Evolutionary conservation across 2,797 vertebrate genomes (phyloP).

Genomic region (Alfaro cultratus): DNA sequence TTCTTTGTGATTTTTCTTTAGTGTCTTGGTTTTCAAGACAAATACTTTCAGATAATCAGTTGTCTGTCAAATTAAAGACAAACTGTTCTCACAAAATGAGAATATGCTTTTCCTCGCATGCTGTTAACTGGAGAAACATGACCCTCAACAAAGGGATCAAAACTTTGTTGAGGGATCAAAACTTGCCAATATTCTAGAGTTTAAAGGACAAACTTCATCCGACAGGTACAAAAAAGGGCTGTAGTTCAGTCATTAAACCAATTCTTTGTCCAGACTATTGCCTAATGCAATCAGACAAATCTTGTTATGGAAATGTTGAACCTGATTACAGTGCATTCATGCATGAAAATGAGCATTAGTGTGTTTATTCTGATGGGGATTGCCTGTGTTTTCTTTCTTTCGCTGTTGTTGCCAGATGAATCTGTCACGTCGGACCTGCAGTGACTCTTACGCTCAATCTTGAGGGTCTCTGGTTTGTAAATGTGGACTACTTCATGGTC

Average conservation of each 20-base stretch:
- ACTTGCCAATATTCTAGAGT: background rate
- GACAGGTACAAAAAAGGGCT: background rate
- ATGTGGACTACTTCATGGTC: slow-evolving; percentile 16
- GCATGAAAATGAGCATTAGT: background rate
- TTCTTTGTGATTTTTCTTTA: background rate
- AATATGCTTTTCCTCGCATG: background rate
- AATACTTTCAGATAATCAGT: background rate
- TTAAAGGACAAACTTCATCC: background rate
- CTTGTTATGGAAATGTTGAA: background rate
- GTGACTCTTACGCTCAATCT: slow-evolving; percentile 17
- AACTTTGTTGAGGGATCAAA: background rate
- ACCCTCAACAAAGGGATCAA: background rate
- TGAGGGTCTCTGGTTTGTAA: slow-evolving; percentile 4
- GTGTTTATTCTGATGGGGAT: slow-evolving; percentile 4
- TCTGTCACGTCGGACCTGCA: slow-evolving; percentile 2
- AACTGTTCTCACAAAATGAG: background rate
- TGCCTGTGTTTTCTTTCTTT: slow-evolving; percentile 2
- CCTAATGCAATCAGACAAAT: background rate
- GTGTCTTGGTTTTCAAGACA: background rate
- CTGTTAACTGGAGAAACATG: background rate
- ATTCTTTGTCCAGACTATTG: background rate
- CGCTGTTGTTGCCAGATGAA: background rate
- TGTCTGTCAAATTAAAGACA: background rate
- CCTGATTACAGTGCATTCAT: background rate
- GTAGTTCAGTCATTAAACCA: background rate